These are phyloP conservation scores for Clitarchus hookeri DNA, from an alignment of 2,888 invertebrate species.

Conservation along the genomic window DNA sequence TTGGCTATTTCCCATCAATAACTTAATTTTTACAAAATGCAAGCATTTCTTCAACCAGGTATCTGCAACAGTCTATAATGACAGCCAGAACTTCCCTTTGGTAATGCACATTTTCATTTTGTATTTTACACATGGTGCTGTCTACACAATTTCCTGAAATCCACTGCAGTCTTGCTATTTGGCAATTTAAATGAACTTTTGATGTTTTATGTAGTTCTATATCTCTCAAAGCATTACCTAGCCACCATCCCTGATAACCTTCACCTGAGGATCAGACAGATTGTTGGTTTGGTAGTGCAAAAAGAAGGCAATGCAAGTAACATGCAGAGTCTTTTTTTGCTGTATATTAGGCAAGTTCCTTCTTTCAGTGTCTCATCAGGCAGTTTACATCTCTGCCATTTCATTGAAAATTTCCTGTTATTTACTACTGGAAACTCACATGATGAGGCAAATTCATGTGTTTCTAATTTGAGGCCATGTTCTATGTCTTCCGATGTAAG, in stretches of 20 bases:
- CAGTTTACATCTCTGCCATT: not conserved
- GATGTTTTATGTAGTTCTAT: not conserved
- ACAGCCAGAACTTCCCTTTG: not conserved
- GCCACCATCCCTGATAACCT: not conserved
- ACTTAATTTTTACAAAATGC: not conserved
- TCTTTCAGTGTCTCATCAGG: constrained; percentile 4
- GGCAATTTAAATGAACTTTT: not conserved
- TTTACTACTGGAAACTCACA: not conserved
- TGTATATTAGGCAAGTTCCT: not conserved
- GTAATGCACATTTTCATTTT: not conserved
- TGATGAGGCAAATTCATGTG: not conserved
- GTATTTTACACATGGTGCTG: not conserved
- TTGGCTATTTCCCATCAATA: not conserved
- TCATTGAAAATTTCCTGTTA: not conserved
- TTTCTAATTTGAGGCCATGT: too few species aligned
- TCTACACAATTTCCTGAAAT: not conserved
- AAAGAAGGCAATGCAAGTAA: not conserved
- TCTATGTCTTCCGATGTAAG: too few species aligned
- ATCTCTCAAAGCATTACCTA: not conserved
- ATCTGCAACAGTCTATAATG: not conserved
- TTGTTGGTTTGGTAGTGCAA: not conserved
- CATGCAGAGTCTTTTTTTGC: not conserved
- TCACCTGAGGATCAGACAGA: not conserved
- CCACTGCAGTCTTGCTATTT: not conserved
- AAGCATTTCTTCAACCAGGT: not conserved